Evolutionary conservation across 2,888 invertebrate species (phyloP), one percentile per base, ranked within the genome.

Genomic region (Fragum fragum): DNA sequence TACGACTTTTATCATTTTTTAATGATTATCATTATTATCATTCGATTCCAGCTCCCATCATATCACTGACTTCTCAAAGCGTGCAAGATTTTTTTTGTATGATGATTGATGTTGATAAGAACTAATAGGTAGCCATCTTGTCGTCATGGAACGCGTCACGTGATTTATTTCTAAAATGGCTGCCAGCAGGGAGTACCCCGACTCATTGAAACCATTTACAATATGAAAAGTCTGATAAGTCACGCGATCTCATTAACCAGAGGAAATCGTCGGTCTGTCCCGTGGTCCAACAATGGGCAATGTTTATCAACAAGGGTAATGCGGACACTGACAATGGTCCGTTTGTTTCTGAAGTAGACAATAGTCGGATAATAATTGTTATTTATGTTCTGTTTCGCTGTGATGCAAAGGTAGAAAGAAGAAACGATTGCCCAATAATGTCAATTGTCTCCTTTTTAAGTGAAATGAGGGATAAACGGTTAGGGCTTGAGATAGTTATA

Each of bases 191-290:
- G 57, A 26, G 7, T 14, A 26, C 28, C 26, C 16, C 14, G 11
- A 9, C 26, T 57, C 26, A 57, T 26, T 57, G 14, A 23, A 57
- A 57, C 14, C 26, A 26, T 23, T 23, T 28, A 57, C 26, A 26
- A 57, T 26, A 57, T 57, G 26, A 47, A 26, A 57, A 57, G 57
- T 28, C 57, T 57, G 39, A 59, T 61, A 75, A 78, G 68, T 57
- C 78, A 78, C 71, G 66, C 68, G 78, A 74, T 72, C 71, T 74
- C 66, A 82, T 82, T 82, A 82, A 68, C 59, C 18, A 68, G 59
- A 75, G 77, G 81, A 77, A 82, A 69, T 47, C 47, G 81, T 71
- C 78, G 66, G 77, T 61, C 76, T 29, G 55, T 5, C 74, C 47
- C 23, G 36, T 21, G 36, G 55, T 47, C 70, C 42, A 47, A 74